Percentiles rank a stretch among this genome's conserved stretches.
phyloP scores from a whole-genome alignment of 2,797 vertebrate species.

The Potorous gilbertii region DNA sequence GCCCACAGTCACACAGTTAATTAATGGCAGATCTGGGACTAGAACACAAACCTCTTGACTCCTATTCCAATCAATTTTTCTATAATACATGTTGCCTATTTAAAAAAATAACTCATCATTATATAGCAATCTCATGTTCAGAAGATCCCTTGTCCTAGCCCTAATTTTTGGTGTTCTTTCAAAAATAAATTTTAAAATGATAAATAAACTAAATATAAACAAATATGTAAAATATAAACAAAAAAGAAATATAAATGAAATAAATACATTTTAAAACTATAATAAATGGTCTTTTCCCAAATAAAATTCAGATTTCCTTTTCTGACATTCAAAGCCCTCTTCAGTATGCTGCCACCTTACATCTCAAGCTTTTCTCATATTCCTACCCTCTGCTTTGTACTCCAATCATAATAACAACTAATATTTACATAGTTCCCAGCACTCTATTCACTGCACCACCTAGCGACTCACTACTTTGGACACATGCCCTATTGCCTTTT shows the following conservation, averaged over 20 bases:
- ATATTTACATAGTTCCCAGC: background rate
- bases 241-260: background rate
- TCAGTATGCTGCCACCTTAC: background rate
- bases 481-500: background rate
- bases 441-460: too few species aligned
- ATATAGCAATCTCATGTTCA: background rate
- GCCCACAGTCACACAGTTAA: constrained; percentile 28
- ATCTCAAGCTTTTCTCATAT: too few species aligned
- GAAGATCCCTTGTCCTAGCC: background rate
- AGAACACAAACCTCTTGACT: background rate
- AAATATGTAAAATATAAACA: too few species aligned
- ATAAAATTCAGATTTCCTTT: background rate
- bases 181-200: background rate
- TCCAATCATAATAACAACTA: too few species aligned
- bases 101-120: background rate
- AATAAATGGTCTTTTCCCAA: background rate
- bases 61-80: background rate
- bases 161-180: background rate
- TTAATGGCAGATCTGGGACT: background rate
- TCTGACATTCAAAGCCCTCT: background rate
- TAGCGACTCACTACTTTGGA: background rate
- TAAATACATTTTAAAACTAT: background rate
- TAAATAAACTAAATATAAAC: background rate
- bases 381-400: too few species aligned
- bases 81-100: background rate